Conservation (phyloP, 2,797 vertebrate species). For the Syndactyla subalaris region DNA sequence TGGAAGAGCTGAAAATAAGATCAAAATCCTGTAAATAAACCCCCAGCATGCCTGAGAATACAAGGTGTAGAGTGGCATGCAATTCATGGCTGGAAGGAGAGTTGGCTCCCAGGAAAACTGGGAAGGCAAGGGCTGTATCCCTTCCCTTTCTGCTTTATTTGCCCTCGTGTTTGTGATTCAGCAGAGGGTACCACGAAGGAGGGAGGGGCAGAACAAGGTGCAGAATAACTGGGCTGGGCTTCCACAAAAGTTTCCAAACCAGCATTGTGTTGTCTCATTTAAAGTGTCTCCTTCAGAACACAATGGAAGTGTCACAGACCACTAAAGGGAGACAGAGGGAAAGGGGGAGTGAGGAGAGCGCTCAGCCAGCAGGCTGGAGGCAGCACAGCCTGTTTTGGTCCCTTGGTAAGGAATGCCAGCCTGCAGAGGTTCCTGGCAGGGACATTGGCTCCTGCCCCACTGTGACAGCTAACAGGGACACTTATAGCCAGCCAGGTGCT, state of each 20-base stretch:
- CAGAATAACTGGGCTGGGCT: not conserved
- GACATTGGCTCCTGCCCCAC: not conserved
- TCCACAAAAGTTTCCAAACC: not conserved
- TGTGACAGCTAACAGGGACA: not conserved
- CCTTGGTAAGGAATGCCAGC: not conserved
- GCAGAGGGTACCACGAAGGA: not conserved
- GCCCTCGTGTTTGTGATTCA: not conserved
- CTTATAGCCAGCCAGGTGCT: not conserved
- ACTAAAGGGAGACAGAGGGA: not conserved
- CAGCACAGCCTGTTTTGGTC: not conserved
- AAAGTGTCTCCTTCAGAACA: not conserved
- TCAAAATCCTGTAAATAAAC: slow-evolving; percentile 43
- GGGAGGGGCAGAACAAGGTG: not conserved
- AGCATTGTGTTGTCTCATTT: not conserved
- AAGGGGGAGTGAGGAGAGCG: not conserved
- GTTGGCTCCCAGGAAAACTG: not conserved
- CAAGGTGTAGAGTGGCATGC: not conserved
- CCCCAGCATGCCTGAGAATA: not conserved
- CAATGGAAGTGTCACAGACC: not conserved
- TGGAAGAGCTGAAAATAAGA: slow-evolving; percentile 43
- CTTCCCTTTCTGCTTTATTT: not conserved
- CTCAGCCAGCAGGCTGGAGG: not conserved
- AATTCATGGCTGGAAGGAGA: not conserved
- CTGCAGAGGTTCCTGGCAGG: not conserved
- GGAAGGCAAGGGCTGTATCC: not conserved